Percentiles rank a stretch among this genome's conserved stretches.
phyloP scores from a whole-genome alignment of 2,888 invertebrate genomes.

The Polyommatus icarus region DNA sequence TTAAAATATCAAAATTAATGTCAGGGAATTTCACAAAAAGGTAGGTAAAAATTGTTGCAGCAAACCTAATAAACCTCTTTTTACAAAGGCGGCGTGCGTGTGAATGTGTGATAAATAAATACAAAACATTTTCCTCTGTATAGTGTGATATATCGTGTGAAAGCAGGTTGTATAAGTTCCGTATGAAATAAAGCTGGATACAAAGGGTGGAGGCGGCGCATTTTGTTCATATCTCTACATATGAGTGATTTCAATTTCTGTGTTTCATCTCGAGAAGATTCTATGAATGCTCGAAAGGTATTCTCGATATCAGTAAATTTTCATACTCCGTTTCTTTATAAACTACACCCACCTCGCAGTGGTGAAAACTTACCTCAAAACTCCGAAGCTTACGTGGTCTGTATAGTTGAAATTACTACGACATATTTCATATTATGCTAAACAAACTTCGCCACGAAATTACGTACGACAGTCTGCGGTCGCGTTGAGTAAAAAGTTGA shows the following conservation, averaged over 20 bases:
- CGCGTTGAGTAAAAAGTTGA: not conserved
- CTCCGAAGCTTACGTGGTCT: not conserved
- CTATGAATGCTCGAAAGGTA: not conserved
- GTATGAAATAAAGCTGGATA: constrained; percentile 8
- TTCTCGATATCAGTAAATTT: not conserved
- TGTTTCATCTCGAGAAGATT: not conserved
- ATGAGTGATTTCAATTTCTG: constrained; percentile 16
- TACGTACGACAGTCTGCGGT: constrained; percentile 5
- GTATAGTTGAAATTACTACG: constrained; percentile 16
- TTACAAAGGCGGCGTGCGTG: not conserved
- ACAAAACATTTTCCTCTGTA: constrained; percentile 13
- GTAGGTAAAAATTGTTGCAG: not conserved
- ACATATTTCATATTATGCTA: not conserved
- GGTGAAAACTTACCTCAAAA: not conserved
- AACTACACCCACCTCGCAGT: not conserved
- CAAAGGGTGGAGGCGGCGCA: constrained; percentile 5
- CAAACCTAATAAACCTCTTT: not conserved
- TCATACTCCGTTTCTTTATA: not conserved
- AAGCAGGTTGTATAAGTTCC: constrained; percentile 15
- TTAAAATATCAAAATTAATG: not conserved
- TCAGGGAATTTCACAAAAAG: not conserved
- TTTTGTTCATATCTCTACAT: constrained; percentile 9
- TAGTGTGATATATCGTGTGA: constrained; percentile 12
- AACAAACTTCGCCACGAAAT: not conserved
- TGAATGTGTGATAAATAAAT: constrained; percentile 16